Evolutionary conservation across 1,140 invertebrate species (phyloP).

Genomic region (Papilio helenus): DNA sequence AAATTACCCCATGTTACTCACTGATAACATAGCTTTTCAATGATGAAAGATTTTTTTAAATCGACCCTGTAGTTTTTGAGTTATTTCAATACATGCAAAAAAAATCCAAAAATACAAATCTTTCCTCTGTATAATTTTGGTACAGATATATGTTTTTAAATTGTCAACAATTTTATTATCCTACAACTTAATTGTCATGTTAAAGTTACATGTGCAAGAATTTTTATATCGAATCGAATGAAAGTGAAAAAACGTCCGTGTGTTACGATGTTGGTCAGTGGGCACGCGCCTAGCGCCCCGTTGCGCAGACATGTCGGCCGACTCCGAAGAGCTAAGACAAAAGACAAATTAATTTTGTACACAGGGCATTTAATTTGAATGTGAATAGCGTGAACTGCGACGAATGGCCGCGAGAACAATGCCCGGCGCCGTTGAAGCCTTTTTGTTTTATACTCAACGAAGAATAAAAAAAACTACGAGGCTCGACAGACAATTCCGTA

Average conservation of each 20-base stretch:
- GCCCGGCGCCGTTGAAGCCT: constrained; percentile 75
- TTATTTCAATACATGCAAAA: too few species aligned
- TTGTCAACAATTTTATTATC: background rate
- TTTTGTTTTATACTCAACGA: constrained; percentile 75
- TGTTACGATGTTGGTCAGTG: constrained; percentile 35
- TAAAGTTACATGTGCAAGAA: background rate
- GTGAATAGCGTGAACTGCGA: constrained; percentile 83
- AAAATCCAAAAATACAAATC: too few species aligned
- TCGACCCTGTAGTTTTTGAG: too few species aligned
- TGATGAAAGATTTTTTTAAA: too few species aligned
- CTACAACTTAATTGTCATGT: background rate
- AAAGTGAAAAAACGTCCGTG: constrained; percentile 16
- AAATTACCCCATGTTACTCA: too few species aligned
- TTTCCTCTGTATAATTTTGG: too few species aligned
- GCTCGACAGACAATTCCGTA: constrained; percentile 78
- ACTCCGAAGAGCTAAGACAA: constrained; percentile 72
- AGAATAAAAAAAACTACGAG: constrained; percentile 73
- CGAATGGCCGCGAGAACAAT: constrained; percentile 81
- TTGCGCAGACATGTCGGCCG: constrained; percentile 71
- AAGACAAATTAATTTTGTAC: constrained; percentile 83
- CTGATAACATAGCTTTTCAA: too few species aligned
- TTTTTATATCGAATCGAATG: background rate
- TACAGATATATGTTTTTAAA: too few species aligned
- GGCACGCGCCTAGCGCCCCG: constrained; percentile 64
- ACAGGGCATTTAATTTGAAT: constrained; percentile 82